Base-by-base conservation (phyloP, 2,888 invertebrate genomes). In the Himalopsyche anomala region DNA sequence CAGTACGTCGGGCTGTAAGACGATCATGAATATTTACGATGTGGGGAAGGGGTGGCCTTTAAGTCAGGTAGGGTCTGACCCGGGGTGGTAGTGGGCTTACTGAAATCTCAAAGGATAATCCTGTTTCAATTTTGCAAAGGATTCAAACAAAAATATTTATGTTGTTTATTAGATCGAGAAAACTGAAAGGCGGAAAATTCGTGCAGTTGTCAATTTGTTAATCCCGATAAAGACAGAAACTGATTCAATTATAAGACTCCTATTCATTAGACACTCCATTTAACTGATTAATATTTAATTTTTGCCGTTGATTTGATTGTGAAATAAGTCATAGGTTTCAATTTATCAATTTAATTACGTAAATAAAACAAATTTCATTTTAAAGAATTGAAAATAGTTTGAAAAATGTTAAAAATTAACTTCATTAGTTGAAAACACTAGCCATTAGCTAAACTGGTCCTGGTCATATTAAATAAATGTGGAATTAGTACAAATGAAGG, bases 131-230 rank as follows among this genome's bases (percentile, higher is more conserved):
- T 62, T 28, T 19, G 62, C 62, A 62, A 62, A 62, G 62, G 62
- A 62, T 62, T 62, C 62, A 62, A 62, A 62, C 62, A 62, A 62
- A 62, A 62, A 62, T 62, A 62, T 62, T 62, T 62, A 62, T 19
- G 62, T 62, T 62, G 62, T 19, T 62, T 62, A 62, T 62, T 62
- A 62, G 62, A 62, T 62, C 19, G 19, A 5, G 11, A 19, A 19
- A 62, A 62, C 11, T 19, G 62, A 19, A 28, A 62, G 62, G 62
- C n/a, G 15, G 9, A 62, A 62, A 62, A 19, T 2, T 62, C 28
- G 28, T 62, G 62, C 62, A 62, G 8, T 62, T 28, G 19, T 19
- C 62, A n/a, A 62, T 62, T 62, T 28, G 28, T 28, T 28, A 0
- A 28, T n/a, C 15, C 62, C 19, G 62, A 62, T 19, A 62, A 62